A percentile compares a stretch with the other conserved stretches of the same genome.
These are phyloP conservation scores for Rhinoderma darwinii DNA, from an alignment of 2,113 vertebrate genomes.

Conservation along the genomic window DNA sequence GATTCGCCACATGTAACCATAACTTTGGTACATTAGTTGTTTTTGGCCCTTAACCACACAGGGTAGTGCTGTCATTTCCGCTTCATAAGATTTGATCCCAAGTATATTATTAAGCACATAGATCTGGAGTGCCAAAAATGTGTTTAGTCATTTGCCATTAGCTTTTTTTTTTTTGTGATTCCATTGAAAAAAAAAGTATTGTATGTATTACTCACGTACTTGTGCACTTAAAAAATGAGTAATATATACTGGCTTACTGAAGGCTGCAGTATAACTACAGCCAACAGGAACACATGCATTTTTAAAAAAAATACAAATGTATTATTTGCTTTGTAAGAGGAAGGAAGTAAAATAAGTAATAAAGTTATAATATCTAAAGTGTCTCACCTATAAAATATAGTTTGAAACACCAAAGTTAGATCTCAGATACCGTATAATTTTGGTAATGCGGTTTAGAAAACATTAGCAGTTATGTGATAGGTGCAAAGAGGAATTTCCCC, in stretches of 20 bases:
- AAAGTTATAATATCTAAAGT: not conserved
- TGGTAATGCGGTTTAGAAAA: too few relatives aligned
- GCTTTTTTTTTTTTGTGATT: not conserved
- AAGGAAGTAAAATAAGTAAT: too few relatives aligned
- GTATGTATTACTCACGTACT: not conserved
- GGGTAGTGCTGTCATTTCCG: not conserved
- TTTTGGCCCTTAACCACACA: not conserved
- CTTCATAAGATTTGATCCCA: not conserved
- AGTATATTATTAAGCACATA: not conserved
- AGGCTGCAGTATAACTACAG: not conserved
- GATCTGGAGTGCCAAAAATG: not conserved
- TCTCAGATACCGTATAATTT: too few relatives aligned
- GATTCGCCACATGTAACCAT: not conserved
- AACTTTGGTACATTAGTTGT: not conserved
- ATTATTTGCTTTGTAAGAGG: not conserved
- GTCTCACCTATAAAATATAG: not conserved
- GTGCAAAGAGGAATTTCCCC: too few relatives aligned
- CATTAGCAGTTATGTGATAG: too few relatives aligned
- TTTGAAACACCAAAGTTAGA: too few relatives aligned
- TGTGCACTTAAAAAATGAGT: not conserved
- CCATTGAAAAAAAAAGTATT: not conserved
- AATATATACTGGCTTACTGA: not conserved
- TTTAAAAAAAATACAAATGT: too few relatives aligned
- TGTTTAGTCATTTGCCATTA: not conserved
- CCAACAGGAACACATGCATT: not conserved